Conservation (phyloP, 64 coral and sea anemone genomes). For the Acropora tenuis region DNA sequence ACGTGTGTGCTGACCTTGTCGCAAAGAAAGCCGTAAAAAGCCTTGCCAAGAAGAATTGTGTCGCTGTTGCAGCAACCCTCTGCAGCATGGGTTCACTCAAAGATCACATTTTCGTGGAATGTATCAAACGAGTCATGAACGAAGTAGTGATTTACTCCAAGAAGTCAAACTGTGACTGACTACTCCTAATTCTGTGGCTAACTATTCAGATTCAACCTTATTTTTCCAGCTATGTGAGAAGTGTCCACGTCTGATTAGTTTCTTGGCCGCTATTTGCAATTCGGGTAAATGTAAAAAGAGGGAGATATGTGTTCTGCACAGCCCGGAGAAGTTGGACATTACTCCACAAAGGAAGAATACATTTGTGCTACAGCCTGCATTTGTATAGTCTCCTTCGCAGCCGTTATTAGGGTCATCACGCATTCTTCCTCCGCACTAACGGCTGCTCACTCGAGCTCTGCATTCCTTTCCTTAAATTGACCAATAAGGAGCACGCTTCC, state of each 20-base stretch:
- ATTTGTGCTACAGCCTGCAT: too few species aligned
- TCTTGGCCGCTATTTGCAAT: background rate
- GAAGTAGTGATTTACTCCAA: background rate
- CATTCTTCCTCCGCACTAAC: too few species aligned
- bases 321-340: too few species aligned
- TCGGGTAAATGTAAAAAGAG: background rate
- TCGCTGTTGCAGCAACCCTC: background rate
- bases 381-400: too few species aligned
- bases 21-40: background rate
- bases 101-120: background rate
- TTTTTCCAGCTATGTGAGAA: background rate
- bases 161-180: background rate
- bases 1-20: background rate
- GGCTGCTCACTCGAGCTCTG: too few species aligned
- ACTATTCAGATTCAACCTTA: background rate
- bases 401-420: too few species aligned
- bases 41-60: background rate
- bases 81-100: background rate
- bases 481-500: too few species aligned
- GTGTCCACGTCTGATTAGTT: background rate
- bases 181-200: background rate
- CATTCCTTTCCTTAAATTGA: too few species aligned
- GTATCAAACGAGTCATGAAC: background rate
- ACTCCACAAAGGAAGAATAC: too few species aligned
- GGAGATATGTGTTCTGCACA: too few species aligned